Evolutionary conservation across 2,113 vertebrate species (phyloP).

Genomic region (Machaerirhynchus nigripectus): DNA sequence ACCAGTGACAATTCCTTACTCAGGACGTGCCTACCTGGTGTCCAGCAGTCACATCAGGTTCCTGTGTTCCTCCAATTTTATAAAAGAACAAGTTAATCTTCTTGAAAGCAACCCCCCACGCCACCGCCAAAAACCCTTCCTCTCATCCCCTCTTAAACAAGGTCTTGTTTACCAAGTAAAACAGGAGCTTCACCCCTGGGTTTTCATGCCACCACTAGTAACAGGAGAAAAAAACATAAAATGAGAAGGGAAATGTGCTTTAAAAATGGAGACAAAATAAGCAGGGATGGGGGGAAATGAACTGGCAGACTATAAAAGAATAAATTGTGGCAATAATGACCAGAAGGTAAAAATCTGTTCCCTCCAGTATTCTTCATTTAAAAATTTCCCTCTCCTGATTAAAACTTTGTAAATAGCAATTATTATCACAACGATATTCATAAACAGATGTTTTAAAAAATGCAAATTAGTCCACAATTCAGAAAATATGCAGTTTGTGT

Average conservation of each 20-base stretch:
- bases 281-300: neutral
- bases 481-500: slow-evolving; percentile 6
- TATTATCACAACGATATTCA: slow-evolving; percentile 59
- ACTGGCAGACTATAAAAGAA: neutral
- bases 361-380: slow-evolving; percentile 5
- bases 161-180: neutral
- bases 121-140: neutral
- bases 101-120: neutral
- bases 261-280: neutral
- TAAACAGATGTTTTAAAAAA: slow-evolving; percentile 58
- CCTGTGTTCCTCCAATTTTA: neutral
- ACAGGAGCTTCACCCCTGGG: neutral
- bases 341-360: slow-evolving; percentile 40
- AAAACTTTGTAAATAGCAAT: slow-evolving; percentile 64
- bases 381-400: slow-evolving; percentile 28
- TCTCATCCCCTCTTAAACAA: neutral
- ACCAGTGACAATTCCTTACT: neutral
- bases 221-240: neutral
- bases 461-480: slow-evolving; percentile 42
- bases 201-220: neutral
- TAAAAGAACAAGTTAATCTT: neutral
- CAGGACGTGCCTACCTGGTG: neutral
- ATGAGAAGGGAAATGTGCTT: neutral
- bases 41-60: neutral
- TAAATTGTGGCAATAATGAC: neutral